Percentiles rank a stretch among this genome's conserved stretches.
These are phyloP conservation scores for Eulemur rubriventer DNA, from an alignment of 2,797 vertebrate genomes.

Conservation along the genomic window DNA sequence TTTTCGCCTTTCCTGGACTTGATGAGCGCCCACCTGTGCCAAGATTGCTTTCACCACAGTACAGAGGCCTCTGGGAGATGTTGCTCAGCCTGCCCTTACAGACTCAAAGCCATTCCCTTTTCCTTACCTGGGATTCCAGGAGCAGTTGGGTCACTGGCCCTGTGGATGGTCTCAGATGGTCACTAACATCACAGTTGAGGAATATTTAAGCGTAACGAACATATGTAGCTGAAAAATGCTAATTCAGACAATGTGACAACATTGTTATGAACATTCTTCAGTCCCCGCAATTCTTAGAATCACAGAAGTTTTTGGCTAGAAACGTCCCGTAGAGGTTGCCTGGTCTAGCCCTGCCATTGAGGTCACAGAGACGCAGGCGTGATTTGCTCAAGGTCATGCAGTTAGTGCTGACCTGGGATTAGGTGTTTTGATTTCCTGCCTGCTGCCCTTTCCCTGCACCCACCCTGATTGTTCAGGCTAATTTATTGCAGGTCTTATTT, in stretches of 20 bases:
- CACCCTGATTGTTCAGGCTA: background rate
- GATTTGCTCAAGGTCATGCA: background rate
- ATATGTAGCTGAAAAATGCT: background rate
- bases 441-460: background rate
- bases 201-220: background rate
- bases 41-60: background rate
- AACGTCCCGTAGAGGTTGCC: background rate
- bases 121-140: background rate
- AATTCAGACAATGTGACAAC: background rate
- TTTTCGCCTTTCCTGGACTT: background rate
- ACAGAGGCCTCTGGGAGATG: background rate
- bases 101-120: background rate
- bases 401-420: background rate
- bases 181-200: background rate
- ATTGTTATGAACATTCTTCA: background rate
- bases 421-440: background rate
- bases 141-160: background rate
- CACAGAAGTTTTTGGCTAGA: background rate
- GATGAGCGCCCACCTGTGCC: background rate
- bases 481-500: conserved; percentile 20
- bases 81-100: background rate
- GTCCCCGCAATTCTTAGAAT: background rate
- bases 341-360: background rate
- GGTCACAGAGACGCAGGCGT: background rate
- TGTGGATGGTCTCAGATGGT: background rate